Percentiles rank a stretch among this genome's conserved stretches.
These are phyloP conservation scores for Drosophila punjabiensis DNA, from an alignment of 1,140 invertebrate species.

Conservation along the genomic window DNA sequence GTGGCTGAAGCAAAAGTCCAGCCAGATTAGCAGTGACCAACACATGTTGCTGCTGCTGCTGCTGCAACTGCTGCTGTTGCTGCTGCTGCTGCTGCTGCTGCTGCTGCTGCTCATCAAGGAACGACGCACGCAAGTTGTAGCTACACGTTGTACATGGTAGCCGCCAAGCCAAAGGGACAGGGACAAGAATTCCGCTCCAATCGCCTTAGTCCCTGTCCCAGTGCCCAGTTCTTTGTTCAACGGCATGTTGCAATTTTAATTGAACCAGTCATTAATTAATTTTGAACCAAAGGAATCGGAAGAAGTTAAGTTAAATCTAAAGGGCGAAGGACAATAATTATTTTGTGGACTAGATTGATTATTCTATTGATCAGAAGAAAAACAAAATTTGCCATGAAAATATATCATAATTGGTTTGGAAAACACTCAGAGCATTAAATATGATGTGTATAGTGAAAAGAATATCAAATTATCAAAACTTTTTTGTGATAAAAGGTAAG, in stretches of 20 bases:
- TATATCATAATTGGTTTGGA: background rate
- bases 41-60: conserved; percentile 68
- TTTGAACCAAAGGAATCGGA: conserved; percentile 43
- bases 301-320: background rate
- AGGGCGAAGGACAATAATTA: background rate
- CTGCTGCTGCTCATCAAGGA: conserved; percentile 70
- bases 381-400: background rate
- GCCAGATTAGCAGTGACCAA: conserved; percentile 73
- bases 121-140: conserved; percentile 76
- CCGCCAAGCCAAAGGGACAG: conserved; percentile 28
- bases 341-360: background rate
- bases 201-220: conserved; percentile 12
- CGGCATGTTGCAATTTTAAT: conserved; percentile 83
- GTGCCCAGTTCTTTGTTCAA: conserved; percentile 52
- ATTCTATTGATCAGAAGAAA: background rate
- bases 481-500: background rate
- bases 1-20: conserved; percentile 33
- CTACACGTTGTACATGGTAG: conserved; percentile 74
- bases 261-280: conserved; percentile 82
- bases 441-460: no score
- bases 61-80: conserved; percentile 62
- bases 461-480: background rate
- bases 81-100: conserved; percentile 60
- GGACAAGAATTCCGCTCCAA: conserved; percentile 32
- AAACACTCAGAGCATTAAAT: no score